Evolutionary conservation across 2,113 vertebrate species (phyloP), one percentile per base, ranked within the genome.

Genomic region (Xenopus tropicalis): DNA sequence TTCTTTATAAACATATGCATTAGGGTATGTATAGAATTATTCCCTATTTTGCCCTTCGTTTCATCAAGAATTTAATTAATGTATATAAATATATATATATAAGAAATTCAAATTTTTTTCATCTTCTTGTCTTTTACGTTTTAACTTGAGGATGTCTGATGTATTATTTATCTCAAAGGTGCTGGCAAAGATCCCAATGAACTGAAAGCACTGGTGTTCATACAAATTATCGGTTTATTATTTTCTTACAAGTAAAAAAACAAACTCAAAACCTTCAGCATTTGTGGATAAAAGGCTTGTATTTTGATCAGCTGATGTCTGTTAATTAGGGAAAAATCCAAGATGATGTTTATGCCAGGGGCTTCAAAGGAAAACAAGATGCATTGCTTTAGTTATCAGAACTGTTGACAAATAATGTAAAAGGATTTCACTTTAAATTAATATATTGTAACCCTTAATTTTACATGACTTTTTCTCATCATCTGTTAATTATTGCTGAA

Each of bases 71-170:
- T 54, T 44, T 51, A 63, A 70, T 42, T 64, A 74, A 59, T 70
- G 65, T n/a, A n/a, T n/a, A n/a, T 69, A 42, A 65, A 37, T 37
- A 70, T n/a, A n/a, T n/a, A n/a, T n/a, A n/a, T n/a, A n/a, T n/a
- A 44, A 71, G 44, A 71, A 71, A 66, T 61, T 66, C 44, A 61
- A 66, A 64, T 66, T 21, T 78, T 54, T 66, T 64, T 69, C 68
- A 61, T 70, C 25, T 78, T 74, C 43, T 59, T 74, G 66, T 73
- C 37, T 63, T 65, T 42, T 70, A 19, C 52, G 59, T 78, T 68
- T 78, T 73, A 58, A 69, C n/a, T 24, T 65, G 48, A 77, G 63
- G 37, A 48, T 21, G 48, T 75, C 69, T 71, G 69, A 74, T 71
- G 68, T 74, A 61, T 56, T 66, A 71, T 52, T 79, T 79, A 61